Percentiles rank a stretch among this genome's conserved stretches.
Conservation (phyloP, 1,140 invertebrate genomes). For the honey bee (Apis mellifera) region DNA sequence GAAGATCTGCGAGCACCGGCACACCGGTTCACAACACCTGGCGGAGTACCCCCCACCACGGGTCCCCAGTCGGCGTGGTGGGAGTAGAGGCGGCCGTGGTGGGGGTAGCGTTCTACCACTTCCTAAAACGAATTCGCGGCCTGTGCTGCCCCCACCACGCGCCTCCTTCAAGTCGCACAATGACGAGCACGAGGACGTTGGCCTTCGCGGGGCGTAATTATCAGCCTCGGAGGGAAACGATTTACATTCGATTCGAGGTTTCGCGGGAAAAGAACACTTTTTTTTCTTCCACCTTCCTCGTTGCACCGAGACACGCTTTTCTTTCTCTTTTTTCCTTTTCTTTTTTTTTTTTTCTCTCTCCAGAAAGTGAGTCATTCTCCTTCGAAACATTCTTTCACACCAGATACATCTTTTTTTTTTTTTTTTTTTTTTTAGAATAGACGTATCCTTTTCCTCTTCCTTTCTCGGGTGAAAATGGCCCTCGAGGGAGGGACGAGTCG, state of each 20-base stretch:
- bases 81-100: slow-evolving; percentile 42
- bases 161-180: slow-evolving; percentile 48
- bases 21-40: slow-evolving; percentile 60
- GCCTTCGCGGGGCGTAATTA: slow-evolving; percentile 47
- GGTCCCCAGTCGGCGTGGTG: slow-evolving; percentile 36
- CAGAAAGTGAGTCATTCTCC: background rate
- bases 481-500: background rate
- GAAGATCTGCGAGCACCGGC: slow-evolving; percentile 57
- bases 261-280: slow-evolving; percentile 2
- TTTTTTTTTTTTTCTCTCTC: too few species aligned
- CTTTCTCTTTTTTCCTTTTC: too few species aligned
- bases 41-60: slow-evolving; percentile 31
- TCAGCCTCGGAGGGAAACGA: slow-evolving; percentile 41
- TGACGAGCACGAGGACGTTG: slow-evolving; percentile 52
- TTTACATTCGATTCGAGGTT: slow-evolving; percentile 37
- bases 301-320: background rate
- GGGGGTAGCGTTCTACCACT: slow-evolving; percentile 56
- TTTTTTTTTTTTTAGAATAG: too few species aligned
- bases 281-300: background rate
- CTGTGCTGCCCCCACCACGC: slow-evolving; percentile 41
- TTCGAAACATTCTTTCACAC: background rate
- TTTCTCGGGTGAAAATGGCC: too few species aligned
- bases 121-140: slow-evolving; percentile 57
- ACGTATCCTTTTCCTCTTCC: too few species aligned
- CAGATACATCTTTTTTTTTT: too few species aligned